Base-by-base conservation (phyloP, 2,113 vertebrate species). In the Carassius gibelio region DNA sequence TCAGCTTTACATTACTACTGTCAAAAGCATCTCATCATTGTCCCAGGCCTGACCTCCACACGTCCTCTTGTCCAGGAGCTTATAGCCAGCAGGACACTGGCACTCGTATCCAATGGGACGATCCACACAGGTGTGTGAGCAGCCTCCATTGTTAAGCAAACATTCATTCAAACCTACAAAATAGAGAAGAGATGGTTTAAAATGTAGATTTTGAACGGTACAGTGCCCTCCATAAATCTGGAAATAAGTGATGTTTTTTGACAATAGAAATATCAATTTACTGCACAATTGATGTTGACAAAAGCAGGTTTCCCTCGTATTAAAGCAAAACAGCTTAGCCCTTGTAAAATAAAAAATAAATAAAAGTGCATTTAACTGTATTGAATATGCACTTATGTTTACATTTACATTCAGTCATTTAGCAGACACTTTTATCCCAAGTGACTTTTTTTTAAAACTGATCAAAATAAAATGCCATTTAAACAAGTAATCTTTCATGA, bases 51-150 rank as follows among this genome's bases (percentile, higher is more conserved):
- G 94, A 99, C 98, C 98, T 89, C 97, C 97, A 86, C 98, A 99
- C 1, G 98, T 99, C 95, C 98, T 98, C 91, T 96, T 97, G 93
- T 99, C 98, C 91, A 99, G 92, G 38, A 99, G 96, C 93, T 94
- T 96, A 93, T 97, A 99, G 55, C 98, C 98, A 0, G 94, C 83
- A 0, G 97, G 97, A 92, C 98, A 99, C 68, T 97, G 95, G 45
- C 98, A 99, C 90, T 97, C 96, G 8, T 97, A 98, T 84, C 98
- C 97, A 0, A 99, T 96, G 86, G 95, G 97, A 89, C 96, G 93
- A 88, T 99, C 97, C 72, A 94, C 95, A 93, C 98, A 99, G 92
- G 98, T 95, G 87, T 99, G 97, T 15, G 98, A 99, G 91, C 98
- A 99, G 85, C 98, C 98, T 0, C 97, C 98, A 4, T 99, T 99